Percentiles rank a stretch among this genome's conserved stretches.
Conservation (phyloP, 2,888 invertebrate species). For the Monoplex corrugatus region DNA sequence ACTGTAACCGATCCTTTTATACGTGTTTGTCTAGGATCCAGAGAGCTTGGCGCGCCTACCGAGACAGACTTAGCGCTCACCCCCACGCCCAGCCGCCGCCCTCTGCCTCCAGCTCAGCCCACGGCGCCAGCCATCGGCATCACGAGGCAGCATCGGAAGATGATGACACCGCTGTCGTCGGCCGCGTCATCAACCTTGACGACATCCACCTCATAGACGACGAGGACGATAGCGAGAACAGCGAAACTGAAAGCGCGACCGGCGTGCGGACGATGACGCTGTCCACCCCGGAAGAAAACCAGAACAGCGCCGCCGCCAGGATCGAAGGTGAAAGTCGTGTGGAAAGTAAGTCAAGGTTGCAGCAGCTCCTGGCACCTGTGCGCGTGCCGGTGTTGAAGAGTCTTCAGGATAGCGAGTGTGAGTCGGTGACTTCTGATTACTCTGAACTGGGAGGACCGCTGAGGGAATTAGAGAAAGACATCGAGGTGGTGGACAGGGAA, state of each 20-base stretch:
- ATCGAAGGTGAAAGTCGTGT: background rate
- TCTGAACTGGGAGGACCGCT: constrained; percentile 75
- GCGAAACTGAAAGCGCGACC: constrained; percentile 61
- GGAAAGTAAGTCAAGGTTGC: background rate
- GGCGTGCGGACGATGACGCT: constrained; percentile 56
- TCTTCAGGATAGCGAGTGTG: constrained; percentile 62
- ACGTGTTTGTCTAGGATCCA: constrained; percentile 65
- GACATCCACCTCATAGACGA: constrained; percentile 42
- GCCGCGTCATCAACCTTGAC: constrained; percentile 35
- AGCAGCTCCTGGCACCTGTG: background rate
- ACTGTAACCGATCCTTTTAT: no score
- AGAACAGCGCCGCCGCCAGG: constrained; percentile 34
- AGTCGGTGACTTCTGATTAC: constrained; percentile 74
- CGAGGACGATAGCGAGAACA: constrained; percentile 55
- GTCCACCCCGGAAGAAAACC: constrained; percentile 62
- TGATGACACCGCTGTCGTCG: background rate
- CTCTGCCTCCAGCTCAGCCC: background rate
- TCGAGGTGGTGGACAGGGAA: constrained; percentile 61
- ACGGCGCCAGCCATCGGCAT: background rate
- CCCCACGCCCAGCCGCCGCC: background rate
- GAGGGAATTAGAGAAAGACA: constrained; percentile 68
- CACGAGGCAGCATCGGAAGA: background rate
- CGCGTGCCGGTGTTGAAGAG: constrained; percentile 16
- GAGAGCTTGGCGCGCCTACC: constrained; percentile 68
- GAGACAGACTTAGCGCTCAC: constrained; percentile 48